Percentiles rank a stretch among this genome's conserved stretches.
phyloP scores from a whole-genome alignment of 2,888 invertebrate genomes.

The Nysson spinosus region DNA sequence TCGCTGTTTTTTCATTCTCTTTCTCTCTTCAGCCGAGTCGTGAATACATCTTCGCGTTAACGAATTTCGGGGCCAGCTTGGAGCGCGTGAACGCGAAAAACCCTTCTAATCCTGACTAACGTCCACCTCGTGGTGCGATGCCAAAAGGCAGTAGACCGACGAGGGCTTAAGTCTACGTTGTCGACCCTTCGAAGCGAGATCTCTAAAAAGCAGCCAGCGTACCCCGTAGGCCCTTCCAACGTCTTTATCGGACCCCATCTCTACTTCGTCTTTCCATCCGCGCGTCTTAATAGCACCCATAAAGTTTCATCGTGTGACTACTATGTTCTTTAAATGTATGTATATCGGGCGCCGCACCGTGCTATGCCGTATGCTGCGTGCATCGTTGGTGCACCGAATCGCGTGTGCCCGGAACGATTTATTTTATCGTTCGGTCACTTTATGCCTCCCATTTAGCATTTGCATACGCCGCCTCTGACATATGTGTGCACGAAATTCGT shows the following conservation, averaged over 20 bases:
- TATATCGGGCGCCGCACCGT: slow-evolving; percentile 39
- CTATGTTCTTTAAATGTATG: slow-evolving; percentile 55
- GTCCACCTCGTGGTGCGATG: slow-evolving; percentile 33
- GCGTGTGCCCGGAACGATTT: slow-evolving; percentile 44
- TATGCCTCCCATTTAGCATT: slow-evolving; percentile 42
- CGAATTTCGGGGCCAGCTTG: slow-evolving; percentile 50
- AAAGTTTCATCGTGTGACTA: slow-evolving; percentile 55
- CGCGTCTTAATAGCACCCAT: slow-evolving; percentile 51
- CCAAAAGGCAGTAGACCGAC: slow-evolving; percentile 20
- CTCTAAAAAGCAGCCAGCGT: slow-evolving; percentile 30
- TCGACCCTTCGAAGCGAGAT: slow-evolving; percentile 17
- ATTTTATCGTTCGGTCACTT: slow-evolving; percentile 46
- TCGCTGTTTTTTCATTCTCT: too few species aligned
- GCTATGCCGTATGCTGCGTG: slow-evolving; percentile 4
- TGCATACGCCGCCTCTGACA: slow-evolving; percentile 42
- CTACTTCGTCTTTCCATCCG: slow-evolving; percentile 21
- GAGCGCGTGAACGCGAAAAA: slow-evolving; percentile 25
- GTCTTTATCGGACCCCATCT: slow-evolving; percentile 47
- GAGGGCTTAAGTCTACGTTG: slow-evolving; percentile 30
- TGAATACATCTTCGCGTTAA: slow-evolving; percentile 50
- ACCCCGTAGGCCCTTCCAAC: slow-evolving; percentile 33
- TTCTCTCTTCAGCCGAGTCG: background rate
- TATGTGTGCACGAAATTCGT: slow-evolving; percentile 42
- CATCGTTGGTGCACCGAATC: slow-evolving; percentile 33
- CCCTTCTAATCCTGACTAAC: slow-evolving; percentile 67